Percentiles rank a stretch among this genome's conserved stretches.
Evolutionary conservation across 2,113 vertebrate species (phyloP).

Genomic region (Hyaena hyaena): DNA sequence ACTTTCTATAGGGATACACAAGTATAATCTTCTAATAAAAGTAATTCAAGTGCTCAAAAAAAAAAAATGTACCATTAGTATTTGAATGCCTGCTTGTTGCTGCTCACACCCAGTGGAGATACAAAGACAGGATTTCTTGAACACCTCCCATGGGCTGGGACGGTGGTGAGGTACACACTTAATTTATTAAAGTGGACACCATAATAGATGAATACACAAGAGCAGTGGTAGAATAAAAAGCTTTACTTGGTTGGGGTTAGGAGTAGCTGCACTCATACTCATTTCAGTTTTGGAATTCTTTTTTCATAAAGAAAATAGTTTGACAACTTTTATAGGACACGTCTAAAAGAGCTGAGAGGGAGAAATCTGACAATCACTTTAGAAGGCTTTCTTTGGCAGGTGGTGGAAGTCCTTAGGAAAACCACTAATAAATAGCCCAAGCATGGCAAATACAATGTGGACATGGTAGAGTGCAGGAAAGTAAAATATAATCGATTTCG

Average conservation of each 20-base stretch:
- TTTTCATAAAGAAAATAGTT: not conserved
- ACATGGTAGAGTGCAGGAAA: not conserved
- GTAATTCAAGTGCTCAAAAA: not conserved
- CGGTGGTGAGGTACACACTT: not conserved
- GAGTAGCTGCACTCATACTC: not conserved
- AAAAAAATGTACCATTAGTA: not conserved
- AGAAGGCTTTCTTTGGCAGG: not conserved
- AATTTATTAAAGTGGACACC: not conserved
- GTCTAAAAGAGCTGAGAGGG: not conserved
- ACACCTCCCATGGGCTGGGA: not conserved
- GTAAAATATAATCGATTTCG: not conserved
- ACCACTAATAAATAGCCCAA: not conserved
- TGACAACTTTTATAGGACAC: not conserved
- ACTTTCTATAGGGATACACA: not conserved
- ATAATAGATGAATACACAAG: not conserved
- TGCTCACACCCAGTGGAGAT: not conserved
- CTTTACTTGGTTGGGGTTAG: not conserved
- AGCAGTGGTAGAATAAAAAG: not conserved
- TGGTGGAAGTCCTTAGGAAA: not conserved
- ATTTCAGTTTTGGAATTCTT: not conserved
- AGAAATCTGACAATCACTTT: not conserved
- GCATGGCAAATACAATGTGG: not conserved
- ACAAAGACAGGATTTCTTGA: not conserved
- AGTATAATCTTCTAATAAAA: not conserved
- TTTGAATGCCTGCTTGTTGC: not conserved